These are phyloP conservation scores for Eurypyga helias DNA, from an alignment of 2,113 vertebrate species.

Conservation along the genomic window DNA sequence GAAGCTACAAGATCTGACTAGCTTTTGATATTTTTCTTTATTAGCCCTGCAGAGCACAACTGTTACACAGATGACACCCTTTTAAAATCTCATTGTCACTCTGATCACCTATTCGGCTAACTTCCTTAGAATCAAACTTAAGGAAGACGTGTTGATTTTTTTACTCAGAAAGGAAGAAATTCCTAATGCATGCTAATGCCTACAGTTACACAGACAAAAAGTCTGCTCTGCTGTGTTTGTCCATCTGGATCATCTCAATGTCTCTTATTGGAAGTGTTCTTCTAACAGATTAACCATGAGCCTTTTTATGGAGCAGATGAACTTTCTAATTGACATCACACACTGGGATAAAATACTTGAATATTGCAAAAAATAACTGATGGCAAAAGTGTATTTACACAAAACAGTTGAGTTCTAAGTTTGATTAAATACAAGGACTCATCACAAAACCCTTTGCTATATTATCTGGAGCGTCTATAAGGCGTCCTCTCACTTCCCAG, in stretches of 20 bases:
- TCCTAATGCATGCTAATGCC: background rate
- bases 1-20: background rate
- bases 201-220: background rate
- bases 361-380: background rate
- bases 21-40: background rate
- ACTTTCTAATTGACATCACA: background rate
- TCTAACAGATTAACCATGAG: background rate
- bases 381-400: background rate
- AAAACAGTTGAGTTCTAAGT: background rate
- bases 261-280: background rate
- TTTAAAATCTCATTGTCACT: background rate
- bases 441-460: background rate
- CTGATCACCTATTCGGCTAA: background rate
- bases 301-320: background rate
- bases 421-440: background rate
- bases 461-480: background rate
- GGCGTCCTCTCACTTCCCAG: background rate
- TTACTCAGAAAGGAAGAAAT: background rate
- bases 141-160: background rate
- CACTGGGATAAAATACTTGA: background rate
- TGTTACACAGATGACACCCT: background rate
- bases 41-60: background rate
- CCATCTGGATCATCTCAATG: slow-evolving; percentile 1
- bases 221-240: background rate
- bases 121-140: background rate